Evolutionary conservation across 2,888 invertebrate species (phyloP).

Genomic region (Dinocampus coccinellae): DNA sequence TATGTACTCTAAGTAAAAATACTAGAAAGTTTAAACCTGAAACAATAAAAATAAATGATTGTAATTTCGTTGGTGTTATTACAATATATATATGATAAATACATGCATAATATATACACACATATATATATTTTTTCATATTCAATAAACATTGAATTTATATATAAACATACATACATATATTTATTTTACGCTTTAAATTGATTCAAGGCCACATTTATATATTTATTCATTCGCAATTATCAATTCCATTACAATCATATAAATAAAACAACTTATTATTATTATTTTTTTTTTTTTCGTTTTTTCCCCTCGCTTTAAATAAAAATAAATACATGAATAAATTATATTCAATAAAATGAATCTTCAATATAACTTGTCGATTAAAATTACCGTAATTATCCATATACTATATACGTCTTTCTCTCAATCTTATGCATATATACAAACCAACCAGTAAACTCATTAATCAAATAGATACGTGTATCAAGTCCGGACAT

Average conservation of each 20-base stretch:
- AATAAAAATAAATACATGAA: constrained; percentile 10
- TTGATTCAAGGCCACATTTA: too few relatives aligned
- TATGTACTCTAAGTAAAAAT: not conserved
- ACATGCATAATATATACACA: too few relatives aligned
- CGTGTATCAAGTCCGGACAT: constrained; percentile 21
- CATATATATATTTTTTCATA: not conserved
- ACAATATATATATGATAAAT: not conserved
- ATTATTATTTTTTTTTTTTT: too few relatives aligned
- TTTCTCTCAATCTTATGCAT: not conserved
- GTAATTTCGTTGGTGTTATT: not conserved
- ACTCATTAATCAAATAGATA: constrained; percentile 35
- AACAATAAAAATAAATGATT: constrained; percentile 36
- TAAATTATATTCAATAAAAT: not conserved
- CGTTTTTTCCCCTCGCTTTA: too few relatives aligned
- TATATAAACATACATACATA: not conserved
- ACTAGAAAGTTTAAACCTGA: constrained; percentile 55
- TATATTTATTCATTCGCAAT: not conserved
- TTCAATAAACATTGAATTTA: too few relatives aligned
- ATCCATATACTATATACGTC: not conserved
- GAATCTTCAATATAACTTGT: not conserved
- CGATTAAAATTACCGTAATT: constrained; percentile 21
- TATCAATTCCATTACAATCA: too few relatives aligned
- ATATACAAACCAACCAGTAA: constrained; percentile 12
- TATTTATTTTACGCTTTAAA: too few relatives aligned
- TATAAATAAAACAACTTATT: too few relatives aligned